These are phyloP conservation scores for Microctonus aethiopoides DNA, from an alignment of 2,888 invertebrate species.

Conservation along the genomic window DNA sequence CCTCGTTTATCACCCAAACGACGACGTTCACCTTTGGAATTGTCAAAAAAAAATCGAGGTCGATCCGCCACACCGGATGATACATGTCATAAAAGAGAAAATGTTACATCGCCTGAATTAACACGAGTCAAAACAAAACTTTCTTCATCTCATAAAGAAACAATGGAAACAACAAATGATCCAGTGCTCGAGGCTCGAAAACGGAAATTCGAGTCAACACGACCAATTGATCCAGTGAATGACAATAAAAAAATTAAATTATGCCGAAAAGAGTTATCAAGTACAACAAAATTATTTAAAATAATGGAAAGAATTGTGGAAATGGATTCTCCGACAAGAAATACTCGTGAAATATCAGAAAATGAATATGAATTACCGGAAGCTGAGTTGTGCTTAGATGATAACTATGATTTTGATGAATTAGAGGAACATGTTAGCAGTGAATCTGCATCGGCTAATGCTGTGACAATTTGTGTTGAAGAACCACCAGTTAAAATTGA, in stretches of 20 bases:
- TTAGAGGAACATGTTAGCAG: conserved; percentile 41
- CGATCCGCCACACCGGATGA: conserved; percentile 50
- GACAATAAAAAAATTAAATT: conserved; percentile 69
- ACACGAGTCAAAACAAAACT: conserved; percentile 34
- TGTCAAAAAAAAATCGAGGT: conserved; percentile 43
- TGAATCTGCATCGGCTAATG: conserved; percentile 29
- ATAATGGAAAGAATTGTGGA: conserved; percentile 5
- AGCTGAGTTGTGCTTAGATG: conserved; percentile 38
- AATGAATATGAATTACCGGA: conserved; percentile 36
- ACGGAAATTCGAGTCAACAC: conserved; percentile 69
- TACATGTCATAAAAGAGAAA: conserved; percentile 38
- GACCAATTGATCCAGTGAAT: conserved; percentile 66
- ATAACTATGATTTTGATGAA: conserved; percentile 44
- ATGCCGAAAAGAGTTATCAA: conserved; percentile 46
- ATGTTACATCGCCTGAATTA: conserved; percentile 37
- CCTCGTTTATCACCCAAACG: conserved; percentile 53
- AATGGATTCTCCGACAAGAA: conserved; percentile 25
- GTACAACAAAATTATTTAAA: no score
- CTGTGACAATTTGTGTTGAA: conserved; percentile 47
- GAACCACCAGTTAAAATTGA: conserved; percentile 51
- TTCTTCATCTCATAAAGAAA: conserved; percentile 40
- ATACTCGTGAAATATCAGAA: conserved; percentile 20
- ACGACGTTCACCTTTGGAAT: conserved; percentile 51
- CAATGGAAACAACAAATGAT: conserved; percentile 56
- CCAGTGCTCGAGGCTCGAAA: conserved; percentile 69